phyloP scores from a whole-genome alignment of 2,113 vertebrate species.

The Chionis minor region DNA sequence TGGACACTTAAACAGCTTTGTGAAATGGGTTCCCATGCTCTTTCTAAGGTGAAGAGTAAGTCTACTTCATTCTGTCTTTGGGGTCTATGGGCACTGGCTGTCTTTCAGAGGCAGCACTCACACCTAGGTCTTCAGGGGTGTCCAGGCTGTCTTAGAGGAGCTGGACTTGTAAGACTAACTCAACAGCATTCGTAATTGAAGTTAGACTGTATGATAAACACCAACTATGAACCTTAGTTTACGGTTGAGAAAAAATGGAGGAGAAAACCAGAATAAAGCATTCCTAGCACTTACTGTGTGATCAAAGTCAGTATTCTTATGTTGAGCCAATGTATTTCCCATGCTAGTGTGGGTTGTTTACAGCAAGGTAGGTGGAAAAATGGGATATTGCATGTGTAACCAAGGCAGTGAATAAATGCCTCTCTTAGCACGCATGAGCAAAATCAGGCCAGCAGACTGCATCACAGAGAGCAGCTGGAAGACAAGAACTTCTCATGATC shows the following conservation, averaged over 20 bases:
- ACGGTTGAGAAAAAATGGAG: background rate
- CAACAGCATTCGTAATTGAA: background rate
- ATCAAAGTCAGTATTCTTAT: background rate
- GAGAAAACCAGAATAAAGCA: background rate
- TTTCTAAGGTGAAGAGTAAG: background rate
- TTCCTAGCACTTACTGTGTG: background rate
- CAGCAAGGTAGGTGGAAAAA: background rate
- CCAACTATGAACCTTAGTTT: background rate
- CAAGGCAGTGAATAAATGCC: background rate
- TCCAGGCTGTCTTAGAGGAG: background rate
- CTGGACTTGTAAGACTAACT: background rate
- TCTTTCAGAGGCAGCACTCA: background rate
- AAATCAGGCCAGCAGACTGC: background rate
- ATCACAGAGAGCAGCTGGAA: background rate
- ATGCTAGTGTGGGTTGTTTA: background rate
- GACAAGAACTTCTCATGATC: background rate
- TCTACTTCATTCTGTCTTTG: background rate
- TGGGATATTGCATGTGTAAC: background rate
- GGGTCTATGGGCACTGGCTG: background rate
- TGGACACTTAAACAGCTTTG: accelerated
- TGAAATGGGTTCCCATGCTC: background rate
- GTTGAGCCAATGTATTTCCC: background rate
- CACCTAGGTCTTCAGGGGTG: background rate
- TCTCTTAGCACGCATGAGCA: accelerated
- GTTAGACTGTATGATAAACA: background rate